Evolutionary conservation across 1,140 invertebrate genomes (phyloP).

Genomic region (Eupristina koningsbergeri): DNA sequence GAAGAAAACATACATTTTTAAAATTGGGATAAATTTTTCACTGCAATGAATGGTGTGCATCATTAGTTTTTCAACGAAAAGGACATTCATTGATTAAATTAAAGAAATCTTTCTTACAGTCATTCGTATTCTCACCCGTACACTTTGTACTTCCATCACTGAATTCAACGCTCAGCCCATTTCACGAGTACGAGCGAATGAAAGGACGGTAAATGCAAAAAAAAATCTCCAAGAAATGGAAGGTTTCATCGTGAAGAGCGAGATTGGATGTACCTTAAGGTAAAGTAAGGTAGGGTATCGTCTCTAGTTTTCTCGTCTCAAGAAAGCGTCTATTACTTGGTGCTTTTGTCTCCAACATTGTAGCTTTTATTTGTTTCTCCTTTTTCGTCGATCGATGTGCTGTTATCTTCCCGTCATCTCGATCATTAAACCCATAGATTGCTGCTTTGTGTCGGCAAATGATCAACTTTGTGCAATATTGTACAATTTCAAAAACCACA

Average conservation of each 20-base stretch:
- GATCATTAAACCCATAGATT: conserved; percentile 17
- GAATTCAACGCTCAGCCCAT: conserved; percentile 7
- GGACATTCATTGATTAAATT: conserved; percentile 2
- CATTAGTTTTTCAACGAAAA: conserved; percentile 4
- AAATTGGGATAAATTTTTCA: neutral
- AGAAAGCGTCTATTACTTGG: conserved; percentile 57
- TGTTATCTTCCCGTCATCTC: neutral
- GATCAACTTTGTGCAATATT: neutral
- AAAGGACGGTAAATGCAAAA: conserved; percentile 43
- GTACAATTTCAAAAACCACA: neutral
- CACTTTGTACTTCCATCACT: neutral
- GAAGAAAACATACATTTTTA: neutral
- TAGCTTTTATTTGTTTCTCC: conserved; percentile 9
- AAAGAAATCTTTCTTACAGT: neutral
- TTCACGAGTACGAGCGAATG: neutral
- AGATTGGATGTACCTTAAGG: conserved; percentile 57
- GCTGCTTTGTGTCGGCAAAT: neutral
- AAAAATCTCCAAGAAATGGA: conserved; percentile 55
- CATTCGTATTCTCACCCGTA: conserved; percentile 7
- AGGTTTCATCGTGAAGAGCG: conserved; percentile 60
- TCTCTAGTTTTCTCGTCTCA: conserved; percentile 50
- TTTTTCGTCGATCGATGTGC: conserved; percentile 5
- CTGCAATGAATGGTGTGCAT: neutral
- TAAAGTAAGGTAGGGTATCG: too few relatives aligned
- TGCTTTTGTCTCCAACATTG: conserved; percentile 54